phyloP scores from a whole-genome alignment of 2,113 vertebrate species.

The Motacilla tschutschensis region DNA sequence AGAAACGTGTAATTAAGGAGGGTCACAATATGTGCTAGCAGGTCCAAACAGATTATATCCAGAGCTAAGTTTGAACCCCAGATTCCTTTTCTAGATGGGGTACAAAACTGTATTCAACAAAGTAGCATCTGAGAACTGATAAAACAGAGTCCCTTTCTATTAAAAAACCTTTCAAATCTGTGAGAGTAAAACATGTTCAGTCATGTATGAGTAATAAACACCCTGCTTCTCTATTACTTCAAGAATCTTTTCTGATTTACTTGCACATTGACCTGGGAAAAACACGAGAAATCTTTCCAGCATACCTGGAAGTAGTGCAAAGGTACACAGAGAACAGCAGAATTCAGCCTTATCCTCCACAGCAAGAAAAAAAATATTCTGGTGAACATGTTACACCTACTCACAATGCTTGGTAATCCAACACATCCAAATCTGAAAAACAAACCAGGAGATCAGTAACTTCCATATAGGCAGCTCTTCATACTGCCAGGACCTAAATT shows the following conservation, averaged over 20 bases:
- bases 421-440: neutral
- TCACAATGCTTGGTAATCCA: neutral
- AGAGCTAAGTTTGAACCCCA: neutral
- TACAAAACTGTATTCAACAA: neutral
- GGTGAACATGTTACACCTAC: neutral
- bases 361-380: neutral
- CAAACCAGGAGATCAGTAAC: neutral
- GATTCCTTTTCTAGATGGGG: neutral
- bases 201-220: neutral
- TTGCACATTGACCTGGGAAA: neutral
- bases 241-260: neutral
- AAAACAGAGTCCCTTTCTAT: neutral
- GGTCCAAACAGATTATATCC: neutral
- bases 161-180: neutral
- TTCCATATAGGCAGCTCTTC: neutral
- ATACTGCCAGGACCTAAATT: neutral
- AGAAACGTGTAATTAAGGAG: neutral
- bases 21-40: neutral
- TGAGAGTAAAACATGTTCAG: neutral
- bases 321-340: neutral
- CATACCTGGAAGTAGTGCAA: neutral
- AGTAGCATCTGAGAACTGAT: neutral
- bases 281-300: neutral
- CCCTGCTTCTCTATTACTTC: neutral
- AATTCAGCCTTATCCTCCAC: neutral